phyloP scores from a whole-genome alignment of 1,140 invertebrate species.

The Akabosia matsudoensis region DNA sequence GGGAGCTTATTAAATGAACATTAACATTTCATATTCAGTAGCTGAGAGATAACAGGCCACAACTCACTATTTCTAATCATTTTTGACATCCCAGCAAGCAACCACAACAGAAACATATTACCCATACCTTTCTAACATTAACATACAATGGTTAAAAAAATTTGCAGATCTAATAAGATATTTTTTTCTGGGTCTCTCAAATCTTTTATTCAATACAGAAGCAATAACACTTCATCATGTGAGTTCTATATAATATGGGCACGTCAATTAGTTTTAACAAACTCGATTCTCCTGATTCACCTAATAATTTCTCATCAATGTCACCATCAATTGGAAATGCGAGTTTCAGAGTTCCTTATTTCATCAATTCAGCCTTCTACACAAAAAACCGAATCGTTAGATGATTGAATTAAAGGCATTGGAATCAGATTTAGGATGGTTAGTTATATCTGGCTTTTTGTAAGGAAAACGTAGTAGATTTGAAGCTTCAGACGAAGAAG shows the following conservation, averaged over 20 bases:
- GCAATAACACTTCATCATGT: constrained; percentile 18
- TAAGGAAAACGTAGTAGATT: too few relatives aligned
- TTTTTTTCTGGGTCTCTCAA: neutral
- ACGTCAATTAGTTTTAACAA: constrained; percentile 25
- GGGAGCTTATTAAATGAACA: too few relatives aligned
- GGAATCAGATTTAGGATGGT: too few relatives aligned
- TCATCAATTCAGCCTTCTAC: neutral
- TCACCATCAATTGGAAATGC: constrained; percentile 21
- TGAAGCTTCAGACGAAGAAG: too few relatives aligned
- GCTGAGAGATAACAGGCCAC: neutral
- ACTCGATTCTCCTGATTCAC: constrained; percentile 18
- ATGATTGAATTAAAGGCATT: too few relatives aligned
- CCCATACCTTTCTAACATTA: neutral
- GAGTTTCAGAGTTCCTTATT: neutral
- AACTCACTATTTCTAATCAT: neutral
- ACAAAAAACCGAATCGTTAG: too few relatives aligned
- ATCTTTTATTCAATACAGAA: constrained; percentile 9
- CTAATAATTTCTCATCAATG: constrained; percentile 24
- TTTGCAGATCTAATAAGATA: neutral
- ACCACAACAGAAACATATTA: neutral
- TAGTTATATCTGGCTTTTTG: too few relatives aligned
- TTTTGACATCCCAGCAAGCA: neutral
- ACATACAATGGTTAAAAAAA: neutral
- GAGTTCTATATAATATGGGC: constrained; percentile 10
- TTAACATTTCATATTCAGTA: neutral